Conservation (phyloP, 2,113 vertebrate genomes). For the Uria lomvia region DNA sequence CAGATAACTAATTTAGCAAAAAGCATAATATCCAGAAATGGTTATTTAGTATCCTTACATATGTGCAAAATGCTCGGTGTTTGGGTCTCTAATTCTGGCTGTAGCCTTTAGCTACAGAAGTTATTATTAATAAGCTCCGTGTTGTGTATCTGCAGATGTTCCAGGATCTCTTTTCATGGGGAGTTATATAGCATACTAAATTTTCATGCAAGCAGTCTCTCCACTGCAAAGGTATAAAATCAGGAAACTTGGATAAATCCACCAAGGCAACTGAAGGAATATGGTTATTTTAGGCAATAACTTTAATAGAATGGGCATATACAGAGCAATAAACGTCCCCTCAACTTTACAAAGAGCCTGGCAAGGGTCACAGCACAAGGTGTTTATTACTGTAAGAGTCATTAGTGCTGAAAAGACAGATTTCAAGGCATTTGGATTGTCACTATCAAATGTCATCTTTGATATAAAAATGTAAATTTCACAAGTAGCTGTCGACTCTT, state of each 20-base stretch:
- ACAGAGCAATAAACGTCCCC: neutral
- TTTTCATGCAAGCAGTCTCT: neutral
- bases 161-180: neutral
- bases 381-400: neutral
- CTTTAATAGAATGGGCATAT: neutral
- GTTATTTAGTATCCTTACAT: neutral
- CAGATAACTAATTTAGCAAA: neutral
- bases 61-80: neutral
- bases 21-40: neutral
- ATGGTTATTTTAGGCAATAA: constrained; percentile 14
- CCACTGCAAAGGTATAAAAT: neutral
- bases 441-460: constrained; percentile 17
- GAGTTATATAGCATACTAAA: neutral
- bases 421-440: neutral
- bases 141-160: neutral
- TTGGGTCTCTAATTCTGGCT: neutral
- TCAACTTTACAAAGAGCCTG: neutral
- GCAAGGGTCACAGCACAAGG: neutral
- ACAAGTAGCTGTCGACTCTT: neutral
- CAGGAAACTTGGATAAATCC: neutral
- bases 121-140: neutral
- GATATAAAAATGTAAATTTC: constrained; percentile 39
- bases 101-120: neutral
- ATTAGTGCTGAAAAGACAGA: neutral
- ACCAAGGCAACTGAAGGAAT: neutral